Percentiles rank a stretch among this genome's conserved stretches.
Conservation (phyloP, 2,888 invertebrate genomes). For the Caenorhabditis wallacei region DNA sequence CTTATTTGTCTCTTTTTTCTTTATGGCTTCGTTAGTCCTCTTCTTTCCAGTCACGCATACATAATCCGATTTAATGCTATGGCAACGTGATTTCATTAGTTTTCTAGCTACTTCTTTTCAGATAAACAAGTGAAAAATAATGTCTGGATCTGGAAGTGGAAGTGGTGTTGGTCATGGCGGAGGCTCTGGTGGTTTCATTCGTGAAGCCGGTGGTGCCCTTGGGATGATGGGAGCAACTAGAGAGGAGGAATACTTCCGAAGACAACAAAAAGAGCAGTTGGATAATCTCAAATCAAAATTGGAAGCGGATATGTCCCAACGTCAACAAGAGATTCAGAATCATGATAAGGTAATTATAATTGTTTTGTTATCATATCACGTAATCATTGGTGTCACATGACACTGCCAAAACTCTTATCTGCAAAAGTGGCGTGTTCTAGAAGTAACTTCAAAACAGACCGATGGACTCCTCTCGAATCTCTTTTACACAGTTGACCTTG, state of each 20-base stretch:
- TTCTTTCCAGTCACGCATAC: neutral
- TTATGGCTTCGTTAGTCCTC: neutral
- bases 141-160: constrained; percentile 58
- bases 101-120: constrained; percentile 17
- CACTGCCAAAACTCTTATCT: constrained; percentile 46
- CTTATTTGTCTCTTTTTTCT: neutral
- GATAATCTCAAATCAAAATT: constrained; percentile 62
- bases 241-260: constrained; percentile 83
- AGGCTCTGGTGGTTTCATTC: constrained; percentile 73
- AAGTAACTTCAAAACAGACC: constrained; percentile 50
- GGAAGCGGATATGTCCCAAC: constrained; percentile 59
- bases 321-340: constrained; percentile 42
- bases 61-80: constrained; percentile 42
- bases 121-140: neutral
- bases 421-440: constrained; percentile 46
- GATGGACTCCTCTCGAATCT: constrained; percentile 46
- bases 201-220: constrained; percentile 84
- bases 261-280: constrained; percentile 69
- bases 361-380: constrained; percentile 15
- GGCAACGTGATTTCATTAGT: constrained; percentile 7
- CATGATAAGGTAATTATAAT: constrained; percentile 41
- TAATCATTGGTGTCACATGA: constrained; percentile 38
- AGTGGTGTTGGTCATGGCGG: constrained; percentile 56
- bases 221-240: constrained; percentile 83
- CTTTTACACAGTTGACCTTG: constrained; percentile 59